Conservation (phyloP, 2,888 invertebrate species). For the Amphimallon solstitiale region DNA sequence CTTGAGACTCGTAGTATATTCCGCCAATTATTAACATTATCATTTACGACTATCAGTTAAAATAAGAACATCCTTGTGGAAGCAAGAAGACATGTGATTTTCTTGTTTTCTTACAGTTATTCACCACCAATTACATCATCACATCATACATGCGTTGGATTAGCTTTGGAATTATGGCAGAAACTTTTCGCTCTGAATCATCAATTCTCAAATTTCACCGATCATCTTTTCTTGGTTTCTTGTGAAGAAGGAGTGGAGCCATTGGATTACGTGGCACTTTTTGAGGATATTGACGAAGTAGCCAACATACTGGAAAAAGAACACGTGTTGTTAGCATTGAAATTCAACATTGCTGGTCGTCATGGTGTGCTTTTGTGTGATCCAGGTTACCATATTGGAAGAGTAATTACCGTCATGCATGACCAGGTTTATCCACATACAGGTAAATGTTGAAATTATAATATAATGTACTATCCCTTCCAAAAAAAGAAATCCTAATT, state of each 20-base stretch:
- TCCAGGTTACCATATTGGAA: slow-evolving; percentile 90
- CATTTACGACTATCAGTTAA: no score
- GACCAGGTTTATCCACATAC: slow-evolving; percentile 89
- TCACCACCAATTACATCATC: slow-evolving; percentile 79
- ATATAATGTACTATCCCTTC: no score
- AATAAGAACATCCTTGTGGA: no score
- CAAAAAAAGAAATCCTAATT: no score
- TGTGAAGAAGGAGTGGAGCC: slow-evolving; percentile 86
- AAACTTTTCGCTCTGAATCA: slow-evolving; percentile 71
- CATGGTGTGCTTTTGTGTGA: slow-evolving; percentile 84
- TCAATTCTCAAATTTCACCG: slow-evolving; percentile 74
- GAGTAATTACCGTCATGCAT: slow-evolving; percentile 87
- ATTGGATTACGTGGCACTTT: slow-evolving; percentile 70
- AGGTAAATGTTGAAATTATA: slow-evolving; percentile 63
- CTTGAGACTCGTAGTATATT: no score
- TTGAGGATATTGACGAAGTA: slow-evolving; percentile 67
- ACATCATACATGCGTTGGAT: slow-evolving; percentile 89
- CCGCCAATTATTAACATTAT: no score
- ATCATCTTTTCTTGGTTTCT: slow-evolving; percentile 79
- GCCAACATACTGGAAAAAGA: slow-evolving; percentile 79
- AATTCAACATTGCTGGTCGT: slow-evolving; percentile 77
- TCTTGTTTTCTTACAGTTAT: slow-evolving; percentile 64
- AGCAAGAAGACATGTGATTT: no score
- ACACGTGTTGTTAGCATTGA: slow-evolving; percentile 84
- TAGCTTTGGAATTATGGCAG: slow-evolving; percentile 82